These are phyloP conservation scores for Pomacea canaliculata DNA, from an alignment of 2,888 invertebrate species.

Conservation along the genomic window DNA sequence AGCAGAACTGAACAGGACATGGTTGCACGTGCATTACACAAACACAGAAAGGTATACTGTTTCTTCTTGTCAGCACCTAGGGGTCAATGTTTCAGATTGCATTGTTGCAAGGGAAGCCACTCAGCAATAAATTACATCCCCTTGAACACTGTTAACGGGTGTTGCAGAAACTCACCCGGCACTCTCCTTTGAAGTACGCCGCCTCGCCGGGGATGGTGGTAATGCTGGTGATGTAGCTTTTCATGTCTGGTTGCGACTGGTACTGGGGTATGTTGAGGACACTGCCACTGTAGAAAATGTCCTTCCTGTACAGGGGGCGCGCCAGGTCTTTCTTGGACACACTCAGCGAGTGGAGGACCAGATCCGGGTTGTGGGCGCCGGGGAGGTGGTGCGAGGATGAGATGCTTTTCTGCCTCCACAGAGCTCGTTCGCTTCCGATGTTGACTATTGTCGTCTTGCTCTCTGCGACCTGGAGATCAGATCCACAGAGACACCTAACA, in stretches of 20 bases:
- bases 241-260: conserved; percentile 90
- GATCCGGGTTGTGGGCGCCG: conserved; percentile 1
- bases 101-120: too few species aligned
- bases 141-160: too few species aligned
- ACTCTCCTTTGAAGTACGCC: conserved; percentile 29
- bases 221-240: conserved; percentile 91
- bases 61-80: too few species aligned
- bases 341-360: conserved; percentile 25
- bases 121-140: too few species aligned
- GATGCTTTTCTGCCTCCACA: conserved; percentile 28
- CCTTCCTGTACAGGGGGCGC: conserved; percentile 91
- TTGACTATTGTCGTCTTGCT: conserved; percentile 21
- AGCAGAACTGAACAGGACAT: too few species aligned
- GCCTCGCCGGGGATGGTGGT: conserved; percentile 80
- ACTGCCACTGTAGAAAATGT: conserved; percentile 97
- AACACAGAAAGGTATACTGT: too few species aligned
- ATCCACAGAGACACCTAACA: neutral
- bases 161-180: neutral
- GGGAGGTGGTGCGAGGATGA: neutral
- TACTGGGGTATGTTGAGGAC: conserved; percentile 87
- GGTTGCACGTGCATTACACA: too few species aligned
- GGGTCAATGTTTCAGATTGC: too few species aligned
- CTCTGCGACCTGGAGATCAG: conserved; percentile 7
- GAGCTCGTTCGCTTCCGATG: conserved; percentile 28
- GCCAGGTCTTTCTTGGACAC: conserved; percentile 57